phyloP scores from a whole-genome alignment of 2,888 invertebrate genomes.

The Atrina japonica region DNA sequence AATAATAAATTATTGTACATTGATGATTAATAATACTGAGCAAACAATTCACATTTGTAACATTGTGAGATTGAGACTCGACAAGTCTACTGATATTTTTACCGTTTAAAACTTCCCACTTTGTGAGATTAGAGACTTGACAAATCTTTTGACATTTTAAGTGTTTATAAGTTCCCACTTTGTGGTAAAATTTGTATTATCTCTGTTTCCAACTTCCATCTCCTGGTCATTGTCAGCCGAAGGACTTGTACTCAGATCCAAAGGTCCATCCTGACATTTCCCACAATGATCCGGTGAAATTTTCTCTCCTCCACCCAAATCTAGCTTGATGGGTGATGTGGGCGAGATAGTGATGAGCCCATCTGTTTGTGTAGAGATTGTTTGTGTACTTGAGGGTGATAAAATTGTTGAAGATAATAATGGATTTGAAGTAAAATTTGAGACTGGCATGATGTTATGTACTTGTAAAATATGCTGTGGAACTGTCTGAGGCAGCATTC shows the following conservation, averaged over 20 bases:
- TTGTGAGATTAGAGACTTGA: not conserved
- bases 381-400: conserved; percentile 37
- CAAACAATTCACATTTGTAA: not conserved
- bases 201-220: conserved; percentile 34
- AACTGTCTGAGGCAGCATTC: conserved; percentile 31
- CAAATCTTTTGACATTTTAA: conserved; percentile 3
- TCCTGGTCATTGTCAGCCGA: conserved; percentile 30
- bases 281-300: conserved; percentile 29
- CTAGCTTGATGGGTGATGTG: conserved; percentile 36
- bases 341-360: conserved; percentile 37
- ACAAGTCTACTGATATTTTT: not conserved
- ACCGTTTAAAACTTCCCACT: conserved; percentile 34
- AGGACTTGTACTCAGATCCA: conserved; percentile 62
- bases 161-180: conserved; percentile 37
- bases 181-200: conserved; percentile 24
- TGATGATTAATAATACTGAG: not conserved
- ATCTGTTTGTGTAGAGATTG: conserved; percentile 50
- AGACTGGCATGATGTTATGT: conserved; percentile 48
- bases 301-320: conserved; percentile 30
- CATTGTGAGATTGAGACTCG: not conserved
- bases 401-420: conserved; percentile 55
- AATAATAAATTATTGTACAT: not conserved
- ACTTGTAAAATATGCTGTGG: conserved; percentile 25
- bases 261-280: conserved; percentile 63
- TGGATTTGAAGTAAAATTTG: conserved; percentile 55